Evolutionary conservation across 1,140 invertebrate species (phyloP), one percentile per base, ranked within the genome.

Genomic region (Musca domestica): DNA sequence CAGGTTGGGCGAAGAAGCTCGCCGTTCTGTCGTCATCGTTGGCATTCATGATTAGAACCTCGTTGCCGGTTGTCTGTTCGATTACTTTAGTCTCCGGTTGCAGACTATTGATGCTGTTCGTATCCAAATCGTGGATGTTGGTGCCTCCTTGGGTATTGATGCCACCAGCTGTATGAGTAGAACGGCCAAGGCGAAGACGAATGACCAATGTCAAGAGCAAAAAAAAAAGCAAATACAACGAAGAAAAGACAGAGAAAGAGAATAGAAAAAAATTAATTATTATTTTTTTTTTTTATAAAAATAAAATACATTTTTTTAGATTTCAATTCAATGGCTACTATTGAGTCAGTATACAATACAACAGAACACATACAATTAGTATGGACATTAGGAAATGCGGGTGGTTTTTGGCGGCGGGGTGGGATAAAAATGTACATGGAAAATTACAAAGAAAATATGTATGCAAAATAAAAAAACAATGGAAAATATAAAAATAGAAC

Each of bases 1-100:
- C 95, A 47, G 95, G 95, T 83, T 96, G 94, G 71, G 92, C 92
- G 82, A 97, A 95, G 86, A 97, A 95, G 71, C 93, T 94, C 73
- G 92, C 90, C 71, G 91, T 88, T 77, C 91, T 86, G 76, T 94
- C 92, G 76, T 93, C 91, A 68, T 87, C 84, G 83, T 91, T 90
- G 64, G 86, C 84, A 84, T 90, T 91, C 90, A 93, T 92, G 80
- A 91, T 91, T 80, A 89, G 87, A 47, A 90, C 88, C 70, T 86
- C 87, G 83, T 83, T 84, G 77, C 83, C 84, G 48, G 67, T 67
- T 71, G 77, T 76, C 65, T 80, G 74, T 51, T 78, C 74, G 56
- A 48, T 69, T 67, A 70, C 63, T 73, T 78, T 78, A 34, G 73
- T 78, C 22, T 80, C 76, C 71, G 77, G 73, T 66, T 76, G 76